Base-by-base conservation (phyloP, 2,888 invertebrate species). In the Glomeris marginata region DNA sequence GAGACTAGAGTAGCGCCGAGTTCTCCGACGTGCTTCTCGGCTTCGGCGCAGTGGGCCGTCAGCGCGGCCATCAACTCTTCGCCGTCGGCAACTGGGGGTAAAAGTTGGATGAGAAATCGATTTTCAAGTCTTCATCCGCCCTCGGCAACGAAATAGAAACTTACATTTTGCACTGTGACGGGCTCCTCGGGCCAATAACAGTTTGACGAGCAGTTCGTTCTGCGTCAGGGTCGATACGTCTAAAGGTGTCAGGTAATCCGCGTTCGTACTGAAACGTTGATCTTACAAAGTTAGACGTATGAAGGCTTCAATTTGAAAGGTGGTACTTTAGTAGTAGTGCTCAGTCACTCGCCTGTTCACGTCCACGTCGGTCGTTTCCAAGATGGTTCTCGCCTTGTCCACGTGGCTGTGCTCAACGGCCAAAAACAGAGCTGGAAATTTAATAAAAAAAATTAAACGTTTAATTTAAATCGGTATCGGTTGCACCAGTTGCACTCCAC, bases 391-490 rank as follows among this genome's bases (percentile, higher is more conserved):
- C 8, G 90, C 87, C 65, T 88, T 86, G 62, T 92, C 92, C 62
- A 90, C 70, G 67, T 95, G 90, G 47, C 90, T 91, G 69, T 92
- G 87, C 70, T 95, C 95, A 36, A 95, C 88, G 5, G 94, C 94
- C 36, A 87, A 84, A 66, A 95, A 91, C 44, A 94, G 74, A 48
- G 88, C 94, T 92, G 77, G 36, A 63, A 64, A 45, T 44, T 42
- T 21, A 52, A 33, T 16, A 49, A 49, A 16, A 48, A 11, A 15
- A 10, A 46, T 15, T 45, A 10, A 43, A 22, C 45, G 16, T 21
- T 21, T 22, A 35, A 20, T 11, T 13, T 47, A 36, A 36, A 36
- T 10, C 13, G 10, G 10, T 13, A 36, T 36, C 13, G 10, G 36
- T 36, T 36, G 10, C 36, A 36, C 13, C 10, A 11, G 13, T 36